Percentiles rank a stretch among this genome's conserved stretches.
Conservation (phyloP, 2,797 vertebrate genomes). For the Characodon lateralis region DNA sequence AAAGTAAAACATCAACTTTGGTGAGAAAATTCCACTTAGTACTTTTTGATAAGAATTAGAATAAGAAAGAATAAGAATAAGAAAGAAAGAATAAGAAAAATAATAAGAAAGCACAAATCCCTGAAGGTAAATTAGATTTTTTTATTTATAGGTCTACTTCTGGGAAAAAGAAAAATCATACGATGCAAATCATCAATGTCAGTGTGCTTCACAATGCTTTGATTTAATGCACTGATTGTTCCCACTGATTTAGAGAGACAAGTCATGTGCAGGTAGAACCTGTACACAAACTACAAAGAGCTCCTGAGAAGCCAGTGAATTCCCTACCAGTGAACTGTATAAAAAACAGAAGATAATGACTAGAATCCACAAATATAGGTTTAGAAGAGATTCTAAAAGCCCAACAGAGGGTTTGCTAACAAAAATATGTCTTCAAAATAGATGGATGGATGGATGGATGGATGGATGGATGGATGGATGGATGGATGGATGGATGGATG, state of each 20-base stretch:
- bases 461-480: background rate
- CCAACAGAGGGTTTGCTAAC: background rate
- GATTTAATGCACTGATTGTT: background rate
- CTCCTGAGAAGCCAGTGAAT: background rate
- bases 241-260: background rate
- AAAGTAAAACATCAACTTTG: background rate
- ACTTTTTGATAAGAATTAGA: background rate
- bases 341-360: background rate
- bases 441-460: background rate
- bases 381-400: background rate
- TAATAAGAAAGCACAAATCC: background rate
- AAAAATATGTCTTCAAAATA: background rate
- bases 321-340: background rate
- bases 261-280: background rate
- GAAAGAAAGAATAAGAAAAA: too few relatives aligned
- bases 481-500: background rate
- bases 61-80: too few relatives aligned
- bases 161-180: background rate
- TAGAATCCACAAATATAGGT: background rate
- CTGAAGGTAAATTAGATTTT: background rate
- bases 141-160: background rate
- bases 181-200: background rate
- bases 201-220: background rate
- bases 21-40: background rate
- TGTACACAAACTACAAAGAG: background rate